Percentiles rank a stretch among this genome's conserved stretches.
Conservation (phyloP, 2,113 vertebrate species). For the Odobenus rosmarus region DNA sequence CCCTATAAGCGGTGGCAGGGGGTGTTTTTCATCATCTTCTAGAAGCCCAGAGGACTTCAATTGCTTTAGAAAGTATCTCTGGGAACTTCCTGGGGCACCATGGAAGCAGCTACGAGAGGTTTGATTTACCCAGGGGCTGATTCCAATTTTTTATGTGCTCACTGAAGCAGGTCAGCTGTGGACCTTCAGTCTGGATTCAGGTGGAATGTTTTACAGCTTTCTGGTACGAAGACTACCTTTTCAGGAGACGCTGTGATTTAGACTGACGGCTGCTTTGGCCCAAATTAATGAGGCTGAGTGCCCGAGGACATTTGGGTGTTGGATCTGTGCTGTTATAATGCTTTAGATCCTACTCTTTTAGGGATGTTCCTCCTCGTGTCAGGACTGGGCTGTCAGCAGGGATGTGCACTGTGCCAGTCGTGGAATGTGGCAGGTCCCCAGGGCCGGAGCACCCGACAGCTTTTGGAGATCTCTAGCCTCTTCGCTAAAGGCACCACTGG, state of each 20-base stretch:
- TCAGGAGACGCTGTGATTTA: not conserved
- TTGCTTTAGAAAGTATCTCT: not conserved
- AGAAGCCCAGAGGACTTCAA: not conserved
- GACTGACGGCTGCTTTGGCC: not conserved
- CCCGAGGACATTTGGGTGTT: not conserved
- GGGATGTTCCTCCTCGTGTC: not conserved
- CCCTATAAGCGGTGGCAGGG: not conserved
- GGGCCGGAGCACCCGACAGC: not conserved
- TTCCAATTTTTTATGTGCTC: not conserved
- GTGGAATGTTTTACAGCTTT: not conserved
- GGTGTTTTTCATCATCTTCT: not conserved
- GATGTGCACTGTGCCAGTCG: not conserved
- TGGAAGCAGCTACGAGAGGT: not conserved
- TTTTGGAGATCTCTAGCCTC: not conserved
- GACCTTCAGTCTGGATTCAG: not conserved
- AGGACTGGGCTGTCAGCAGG: not conserved
- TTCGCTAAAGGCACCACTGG: not conserved
- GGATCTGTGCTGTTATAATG: fast-evolving
- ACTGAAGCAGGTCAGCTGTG: not conserved
- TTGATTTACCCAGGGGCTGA: not conserved
- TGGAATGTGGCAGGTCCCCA: not conserved
- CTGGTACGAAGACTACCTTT: not conserved
- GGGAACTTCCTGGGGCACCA: not conserved
- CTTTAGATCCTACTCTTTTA: not conserved
- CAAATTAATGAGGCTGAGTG: not conserved